Evolutionary conservation across 2,797 vertebrate species (phyloP), one percentile per base, ranked within the genome.

Genomic region (Capromys pilorides): DNA sequence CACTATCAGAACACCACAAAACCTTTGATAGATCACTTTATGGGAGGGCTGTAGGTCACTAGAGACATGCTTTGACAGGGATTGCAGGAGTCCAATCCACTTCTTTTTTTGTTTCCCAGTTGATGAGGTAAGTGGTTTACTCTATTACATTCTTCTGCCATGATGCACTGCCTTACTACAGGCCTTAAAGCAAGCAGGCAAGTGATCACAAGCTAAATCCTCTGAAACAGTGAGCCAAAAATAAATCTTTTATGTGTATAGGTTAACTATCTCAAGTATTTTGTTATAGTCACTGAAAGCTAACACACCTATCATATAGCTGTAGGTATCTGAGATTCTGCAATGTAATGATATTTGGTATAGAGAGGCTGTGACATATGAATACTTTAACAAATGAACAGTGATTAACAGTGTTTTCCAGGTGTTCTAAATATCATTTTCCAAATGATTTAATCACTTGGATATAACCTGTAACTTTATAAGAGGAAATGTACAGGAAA

Each of bases 371-470:
- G 5, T 51, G 33, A 87, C 90, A 79, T 82, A 85, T 3, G 16
- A 86, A 86, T 6, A 83, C 11, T 66, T 92, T 19, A 62, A 57
- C 41, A 93, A 75, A 90, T 90, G 61, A 31, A 88, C 36, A 93
- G 75, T 79, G 41, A 71, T 88, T 93, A 73, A 45, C 51, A 77
- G 31, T 78, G 91, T 57, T 95, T 96, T 91, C 31, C 92, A 93
- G 62, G n/a, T 85, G 19, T 81, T 41, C 14, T 14, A 61, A n/a
- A 85, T 62, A 33, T 28, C 8, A 81, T 39, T 45, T 45, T 45
- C 45, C 45, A 97, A 99, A 99, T 7, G 99, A 99, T 96, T 98
- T 99, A 71, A 99, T 99, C 5, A 98, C 99, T 49, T 99, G 99
- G 99, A 99, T 99, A 3, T 99, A 98, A 96, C 98, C 99, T 96